These are phyloP conservation scores for Chrysoperla carnea DNA, from an alignment of 1,140 invertebrate species.

Conservation along the genomic window DNA sequence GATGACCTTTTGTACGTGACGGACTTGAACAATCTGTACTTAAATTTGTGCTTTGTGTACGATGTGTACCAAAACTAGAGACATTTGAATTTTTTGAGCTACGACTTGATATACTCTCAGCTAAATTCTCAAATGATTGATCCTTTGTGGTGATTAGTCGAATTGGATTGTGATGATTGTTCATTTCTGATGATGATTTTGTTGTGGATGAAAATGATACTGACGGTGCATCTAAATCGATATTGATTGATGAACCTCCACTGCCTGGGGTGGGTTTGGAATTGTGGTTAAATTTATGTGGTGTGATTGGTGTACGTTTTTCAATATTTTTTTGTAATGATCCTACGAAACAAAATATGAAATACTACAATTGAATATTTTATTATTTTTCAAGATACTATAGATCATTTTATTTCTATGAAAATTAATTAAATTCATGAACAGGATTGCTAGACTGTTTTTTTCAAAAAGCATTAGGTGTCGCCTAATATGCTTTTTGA, in stretches of 20 bases:
- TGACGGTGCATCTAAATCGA: slow-evolving; percentile 5
- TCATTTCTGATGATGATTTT: neutral
- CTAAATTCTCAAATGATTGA: slow-evolving; percentile 11
- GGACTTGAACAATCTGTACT: slow-evolving; percentile 6
- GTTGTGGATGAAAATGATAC: neutral
- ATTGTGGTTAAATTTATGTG: slow-evolving; percentile 7
- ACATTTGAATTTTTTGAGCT: slow-evolving; percentile 10
- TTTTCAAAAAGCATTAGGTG: no score
- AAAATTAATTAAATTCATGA: neutral
- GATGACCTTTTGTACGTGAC: neutral
- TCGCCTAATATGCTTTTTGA: no score
- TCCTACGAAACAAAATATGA: slow-evolving; percentile 7
- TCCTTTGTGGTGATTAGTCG: slow-evolving; percentile 12
- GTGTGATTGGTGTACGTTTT: slow-evolving; percentile 8
- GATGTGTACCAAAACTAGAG: slow-evolving; percentile 18
- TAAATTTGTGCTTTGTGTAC: slow-evolving; percentile 19
- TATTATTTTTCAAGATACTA: neutral
- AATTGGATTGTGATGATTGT: slow-evolving; percentile 8
- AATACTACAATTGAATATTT: no score
- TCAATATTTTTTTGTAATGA: slow-evolving; percentile 10
- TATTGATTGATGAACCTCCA: slow-evolving; percentile 9
- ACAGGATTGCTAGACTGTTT: no score
- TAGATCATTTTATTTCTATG: neutral
- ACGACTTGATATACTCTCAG: slow-evolving; percentile 11
- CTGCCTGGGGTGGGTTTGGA: slow-evolving; percentile 15